These are phyloP conservation scores for Bothrops jararaca DNA, from an alignment of 2,113 vertebrate genomes.

Conservation along the genomic window DNA sequence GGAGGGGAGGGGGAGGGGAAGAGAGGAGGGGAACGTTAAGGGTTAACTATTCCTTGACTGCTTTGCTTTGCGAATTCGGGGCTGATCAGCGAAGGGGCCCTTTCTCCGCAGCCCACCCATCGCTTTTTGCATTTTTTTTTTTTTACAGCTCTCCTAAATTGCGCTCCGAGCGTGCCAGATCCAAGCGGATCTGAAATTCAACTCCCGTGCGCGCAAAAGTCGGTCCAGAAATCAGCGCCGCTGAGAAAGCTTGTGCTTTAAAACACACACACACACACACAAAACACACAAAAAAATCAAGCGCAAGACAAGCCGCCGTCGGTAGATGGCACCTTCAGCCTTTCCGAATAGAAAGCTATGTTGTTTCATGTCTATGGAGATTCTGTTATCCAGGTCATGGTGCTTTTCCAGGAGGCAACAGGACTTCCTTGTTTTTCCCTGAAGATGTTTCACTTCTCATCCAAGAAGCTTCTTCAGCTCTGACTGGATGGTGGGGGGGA, in stretches of 20 bases:
- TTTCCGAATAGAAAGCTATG: not conserved
- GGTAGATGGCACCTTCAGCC: not conserved
- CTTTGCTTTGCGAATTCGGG: not conserved
- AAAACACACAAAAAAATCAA: too few relatives aligned
- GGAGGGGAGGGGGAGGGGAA: too few relatives aligned
- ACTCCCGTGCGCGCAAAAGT: too few relatives aligned
- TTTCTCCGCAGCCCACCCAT: too few relatives aligned
- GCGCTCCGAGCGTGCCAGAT: too few relatives aligned
- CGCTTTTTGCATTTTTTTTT: not conserved
- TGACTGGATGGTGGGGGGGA: not conserved
- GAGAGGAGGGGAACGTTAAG: not conserved
- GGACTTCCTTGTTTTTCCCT: not conserved
- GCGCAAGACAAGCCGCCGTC: not conserved
- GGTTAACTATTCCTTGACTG: not conserved
- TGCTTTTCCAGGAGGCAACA: not conserved
- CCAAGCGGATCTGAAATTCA: too few relatives aligned
- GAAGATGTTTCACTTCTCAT: not conserved
- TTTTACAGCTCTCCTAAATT: not conserved
- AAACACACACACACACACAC: too few relatives aligned
- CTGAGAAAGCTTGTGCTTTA: too few relatives aligned
- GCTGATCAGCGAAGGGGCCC: too few relatives aligned
- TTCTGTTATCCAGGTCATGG: not conserved
- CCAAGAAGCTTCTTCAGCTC: not conserved
- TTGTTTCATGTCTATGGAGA: not conserved
- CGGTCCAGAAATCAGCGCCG: too few relatives aligned